Evolutionary conservation across 2,113 vertebrate species (phyloP), one percentile per base, ranked within the genome.

Genomic region (Anser brachyrhynchus): DNA sequence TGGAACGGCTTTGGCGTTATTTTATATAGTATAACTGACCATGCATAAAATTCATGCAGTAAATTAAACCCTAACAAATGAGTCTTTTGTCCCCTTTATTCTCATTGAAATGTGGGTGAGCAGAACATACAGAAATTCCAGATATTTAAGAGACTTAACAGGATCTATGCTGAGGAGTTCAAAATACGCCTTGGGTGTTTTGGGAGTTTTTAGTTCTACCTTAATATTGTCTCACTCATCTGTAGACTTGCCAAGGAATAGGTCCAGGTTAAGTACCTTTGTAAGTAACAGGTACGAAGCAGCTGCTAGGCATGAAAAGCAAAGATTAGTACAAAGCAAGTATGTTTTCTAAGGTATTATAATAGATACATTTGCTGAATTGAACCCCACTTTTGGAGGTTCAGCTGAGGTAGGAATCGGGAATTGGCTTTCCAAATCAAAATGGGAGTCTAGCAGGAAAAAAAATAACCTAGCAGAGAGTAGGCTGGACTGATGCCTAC

Each of bases 21-120:
- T 94, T 92, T 84, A 18, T 70, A 20, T 39, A 25, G 20, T 90
- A 10, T 94, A 90, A 96, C 73, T 81, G 92, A 84, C 80, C 57
- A 51, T 78, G 70, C 76, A 72, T 94, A 92, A 82, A 84, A 93
- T 84, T 90, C 37, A 21, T 28, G 23, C 72, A 69, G 73, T 78
- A 89, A 89, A 84, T 81, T 78, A 81, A 89, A 57, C 21, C 23
- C 52, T 82, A 66, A 87, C 21, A 88, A 92, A 70, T 91, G 43
- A 81, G 29, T 71, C 52, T 86, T 86, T 87, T 81, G n/a, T 69
- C 20, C 18, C 10, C 19, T 78, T 82, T 76, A 57, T 82, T 94
- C 54, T 91, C 28, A 49, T 2, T 85, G 87, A 82, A 80, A 33
- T 83, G 54, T 73, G 78, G 41, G 35, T 92, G 41, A 76, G 62